Evolutionary conservation across 1,140 invertebrate genomes (phyloP).

Genomic region (Ylistrum balloti): DNA sequence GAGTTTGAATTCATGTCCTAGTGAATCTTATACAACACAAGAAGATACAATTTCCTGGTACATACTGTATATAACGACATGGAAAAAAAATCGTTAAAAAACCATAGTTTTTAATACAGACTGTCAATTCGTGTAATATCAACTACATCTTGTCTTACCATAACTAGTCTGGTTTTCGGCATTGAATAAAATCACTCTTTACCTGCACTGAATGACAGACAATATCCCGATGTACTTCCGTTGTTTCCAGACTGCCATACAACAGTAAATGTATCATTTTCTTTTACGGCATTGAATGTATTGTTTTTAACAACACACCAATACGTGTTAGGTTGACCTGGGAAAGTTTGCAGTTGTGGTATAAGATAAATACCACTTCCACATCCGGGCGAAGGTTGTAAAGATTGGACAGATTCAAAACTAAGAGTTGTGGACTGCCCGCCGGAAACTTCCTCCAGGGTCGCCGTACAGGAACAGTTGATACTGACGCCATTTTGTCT

Average conservation of each 20-base stretch:
- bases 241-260: neutral
- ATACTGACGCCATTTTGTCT: neutral
- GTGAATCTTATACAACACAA: too few species aligned
- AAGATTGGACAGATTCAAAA: neutral
- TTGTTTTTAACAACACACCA: neutral
- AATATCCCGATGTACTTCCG: neutral
- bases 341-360: neutral
- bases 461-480: neutral
- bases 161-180: too few species aligned
- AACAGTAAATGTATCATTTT: neutral
- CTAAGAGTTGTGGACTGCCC: neutral
- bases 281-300: neutral
- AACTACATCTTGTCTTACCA: too few species aligned
- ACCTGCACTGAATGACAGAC: neutral
- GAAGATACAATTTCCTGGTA: too few species aligned
- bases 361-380: neutral
- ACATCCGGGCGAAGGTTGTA: neutral
- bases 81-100: too few species aligned
- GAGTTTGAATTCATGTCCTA: too few species aligned
- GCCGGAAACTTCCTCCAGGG: neutral
- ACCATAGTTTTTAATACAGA: too few species aligned
- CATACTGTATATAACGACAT: too few species aligned
- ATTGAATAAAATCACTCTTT: neutral
- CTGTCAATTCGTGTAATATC: too few species aligned
- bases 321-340: neutral